phyloP scores from a whole-genome alignment of 2,797 vertebrate species.

The Spondyliosoma cantharus region DNA sequence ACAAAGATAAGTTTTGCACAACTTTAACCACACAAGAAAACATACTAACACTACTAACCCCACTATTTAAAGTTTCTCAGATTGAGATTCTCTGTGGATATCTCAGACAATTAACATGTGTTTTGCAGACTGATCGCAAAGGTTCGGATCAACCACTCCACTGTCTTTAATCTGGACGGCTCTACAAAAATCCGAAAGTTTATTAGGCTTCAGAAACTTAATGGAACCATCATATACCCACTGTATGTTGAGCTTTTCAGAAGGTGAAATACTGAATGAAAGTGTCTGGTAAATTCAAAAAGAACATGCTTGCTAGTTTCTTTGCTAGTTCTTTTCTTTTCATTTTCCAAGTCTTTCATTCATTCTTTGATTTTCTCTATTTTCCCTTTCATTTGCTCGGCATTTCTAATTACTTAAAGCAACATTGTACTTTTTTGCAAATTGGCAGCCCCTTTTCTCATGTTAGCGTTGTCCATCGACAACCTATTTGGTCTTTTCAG shows the following conservation, averaged over 20 bases:
- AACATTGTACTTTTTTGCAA: too few relatives aligned
- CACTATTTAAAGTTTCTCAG: constrained; percentile 39
- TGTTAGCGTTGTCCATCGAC: too few relatives aligned
- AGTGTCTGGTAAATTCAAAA: constrained; percentile 30
- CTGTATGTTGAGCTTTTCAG: constrained; percentile 22
- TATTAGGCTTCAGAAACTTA: constrained; percentile 31
- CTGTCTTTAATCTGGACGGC: constrained; percentile 49
- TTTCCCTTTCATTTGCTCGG: constrained; percentile 2
- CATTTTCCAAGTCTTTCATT: not conserved
- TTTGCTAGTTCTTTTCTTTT: constrained; percentile 6
- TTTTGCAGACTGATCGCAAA: constrained; percentile 48
- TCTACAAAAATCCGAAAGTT: constrained; percentile 45
- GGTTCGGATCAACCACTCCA: constrained; percentile 44
- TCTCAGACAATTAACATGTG: constrained; percentile 51
- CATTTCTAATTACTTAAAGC: too few relatives aligned
- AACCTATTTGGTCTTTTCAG: too few relatives aligned
- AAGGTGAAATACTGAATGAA: constrained; percentile 36
- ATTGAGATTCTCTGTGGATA: constrained; percentile 27
- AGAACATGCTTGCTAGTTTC: not conserved
- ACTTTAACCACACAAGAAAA: constrained; percentile 13
- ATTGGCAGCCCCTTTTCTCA: too few relatives aligned
- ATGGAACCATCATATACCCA: constrained; percentile 26
- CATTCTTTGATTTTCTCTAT: not conserved
- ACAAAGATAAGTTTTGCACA: constrained; percentile 16
- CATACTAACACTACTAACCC: constrained; percentile 37